phyloP scores from a whole-genome alignment of 2,888 invertebrate genomes.

The Synanthedon tipuliformis region DNA sequence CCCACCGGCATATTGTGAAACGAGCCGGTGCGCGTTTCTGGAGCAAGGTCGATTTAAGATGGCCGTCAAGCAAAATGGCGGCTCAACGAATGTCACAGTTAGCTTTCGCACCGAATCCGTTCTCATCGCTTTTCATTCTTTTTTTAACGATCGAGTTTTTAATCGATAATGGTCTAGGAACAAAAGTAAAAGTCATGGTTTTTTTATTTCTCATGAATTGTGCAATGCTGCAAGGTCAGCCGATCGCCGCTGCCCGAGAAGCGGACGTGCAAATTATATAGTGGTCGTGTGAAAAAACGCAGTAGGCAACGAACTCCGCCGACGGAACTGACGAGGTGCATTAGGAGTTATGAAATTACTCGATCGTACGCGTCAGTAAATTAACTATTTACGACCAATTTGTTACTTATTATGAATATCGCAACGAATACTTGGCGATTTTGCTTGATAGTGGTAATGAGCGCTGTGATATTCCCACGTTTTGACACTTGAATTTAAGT shows the following conservation, averaged over 20 bases:
- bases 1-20: slow-evolving; percentile 54
- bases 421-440: too few relatives aligned
- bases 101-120: slow-evolving; percentile 46
- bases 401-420: neutral
- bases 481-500: too few relatives aligned
- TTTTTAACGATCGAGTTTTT: slow-evolving; percentile 1
- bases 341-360: neutral
- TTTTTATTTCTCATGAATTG: slow-evolving; percentile 21
- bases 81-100: slow-evolving; percentile 40
- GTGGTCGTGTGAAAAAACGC: slow-evolving; percentile 40
- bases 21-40: slow-evolving; percentile 42
- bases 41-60: slow-evolving; percentile 60
- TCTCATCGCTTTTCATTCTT: slow-evolving; percentile 22
- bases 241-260: slow-evolving; percentile 10
- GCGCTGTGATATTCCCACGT: too few relatives aligned
- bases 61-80: slow-evolving; percentile 48
- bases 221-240: slow-evolving; percentile 31
- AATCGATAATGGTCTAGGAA: slow-evolving; percentile 5
- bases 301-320: neutral
- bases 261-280: slow-evolving; percentile 35
- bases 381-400: neutral
- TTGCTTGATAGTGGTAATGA: too few relatives aligned
- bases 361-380: neutral
- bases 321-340: neutral
- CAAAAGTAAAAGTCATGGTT: slow-evolving; percentile 21